These are phyloP conservation scores for Gari tellinella DNA, from an alignment of 2,888 invertebrate genomes.

Conservation along the genomic window DNA sequence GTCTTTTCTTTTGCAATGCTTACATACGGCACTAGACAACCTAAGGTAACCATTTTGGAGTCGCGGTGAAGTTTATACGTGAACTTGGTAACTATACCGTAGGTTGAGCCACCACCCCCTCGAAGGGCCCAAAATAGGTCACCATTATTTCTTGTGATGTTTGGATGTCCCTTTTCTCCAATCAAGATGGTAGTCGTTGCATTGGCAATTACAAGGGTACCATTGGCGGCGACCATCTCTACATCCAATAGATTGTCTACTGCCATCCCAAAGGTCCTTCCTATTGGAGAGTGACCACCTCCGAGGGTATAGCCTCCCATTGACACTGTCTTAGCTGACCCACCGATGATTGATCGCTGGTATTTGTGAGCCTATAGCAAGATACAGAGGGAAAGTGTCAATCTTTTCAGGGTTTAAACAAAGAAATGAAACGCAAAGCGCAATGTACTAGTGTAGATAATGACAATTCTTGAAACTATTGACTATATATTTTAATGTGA, in stretches of 20 bases:
- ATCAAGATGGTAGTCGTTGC: constrained; percentile 12
- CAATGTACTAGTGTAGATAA: no score
- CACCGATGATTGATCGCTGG: constrained; percentile 71
- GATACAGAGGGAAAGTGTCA: no score
- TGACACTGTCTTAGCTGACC: constrained; percentile 69
- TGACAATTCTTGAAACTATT: no score
- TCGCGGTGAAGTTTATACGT: constrained; percentile 50
- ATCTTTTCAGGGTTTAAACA: no score
- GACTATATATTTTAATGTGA: no score
- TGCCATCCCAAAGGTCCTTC: constrained; percentile 64
- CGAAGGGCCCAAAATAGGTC: constrained; percentile 67
- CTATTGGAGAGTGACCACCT: constrained; percentile 74
- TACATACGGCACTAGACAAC: constrained; percentile 12
- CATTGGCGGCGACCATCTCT: constrained; percentile 54
- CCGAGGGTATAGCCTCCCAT: constrained; percentile 75
- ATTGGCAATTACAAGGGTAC: constrained; percentile 26
- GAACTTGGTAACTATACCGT: constrained; percentile 43
- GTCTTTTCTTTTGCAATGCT: not conserved
- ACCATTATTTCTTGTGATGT: constrained; percentile 16
- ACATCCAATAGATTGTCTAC: constrained; percentile 69
- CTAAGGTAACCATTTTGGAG: constrained; percentile 34
- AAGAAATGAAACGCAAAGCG: no score
- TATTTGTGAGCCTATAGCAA: constrained; percentile 57
- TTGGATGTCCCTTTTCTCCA: constrained; percentile 2
- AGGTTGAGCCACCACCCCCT: constrained; percentile 64